Evolutionary conservation across 2,113 vertebrate genomes (phyloP).

Genomic region (Lasiurus borealis): DNA sequence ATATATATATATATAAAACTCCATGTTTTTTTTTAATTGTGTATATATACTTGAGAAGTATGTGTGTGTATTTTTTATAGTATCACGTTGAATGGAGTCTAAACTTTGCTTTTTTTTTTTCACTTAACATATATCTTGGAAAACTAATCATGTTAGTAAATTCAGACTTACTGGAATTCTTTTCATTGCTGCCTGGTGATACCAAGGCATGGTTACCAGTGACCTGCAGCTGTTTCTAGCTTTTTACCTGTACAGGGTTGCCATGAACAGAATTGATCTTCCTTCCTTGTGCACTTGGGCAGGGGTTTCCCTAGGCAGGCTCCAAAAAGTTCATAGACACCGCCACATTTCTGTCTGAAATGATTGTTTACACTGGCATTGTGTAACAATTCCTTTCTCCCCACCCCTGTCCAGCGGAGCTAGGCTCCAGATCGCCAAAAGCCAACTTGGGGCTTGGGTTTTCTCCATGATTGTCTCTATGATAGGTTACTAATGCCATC

Average conservation of each 20-base stretch:
- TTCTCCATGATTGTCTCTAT: background rate
- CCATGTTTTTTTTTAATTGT: background rate
- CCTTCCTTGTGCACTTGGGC: background rate
- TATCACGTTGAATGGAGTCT: background rate
- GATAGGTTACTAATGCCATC: background rate
- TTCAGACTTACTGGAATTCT: background rate
- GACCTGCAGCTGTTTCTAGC: background rate
- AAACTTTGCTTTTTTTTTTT: background rate
- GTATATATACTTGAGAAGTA: background rate
- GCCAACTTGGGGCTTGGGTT: background rate
- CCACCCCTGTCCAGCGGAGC: background rate
- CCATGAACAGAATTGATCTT: background rate
- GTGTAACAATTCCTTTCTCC: background rate
- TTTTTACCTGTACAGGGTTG: background rate
- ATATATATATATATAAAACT: background rate
- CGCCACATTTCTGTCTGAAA: background rate
- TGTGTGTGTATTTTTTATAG: background rate
- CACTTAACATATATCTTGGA: background rate
- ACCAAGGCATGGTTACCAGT: background rate
- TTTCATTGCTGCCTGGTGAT: background rate
- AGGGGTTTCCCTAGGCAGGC: slow-evolving; percentile 7
- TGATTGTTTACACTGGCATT: background rate
- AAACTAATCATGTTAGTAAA: background rate
- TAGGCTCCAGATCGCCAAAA: background rate
- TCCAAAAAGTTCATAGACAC: background rate